A percentile compares a stretch with the other conserved stretches of the same genome.
phyloP scores from a whole-genome alignment of 2,113 vertebrate genomes.

The Paedocypris sp. region DNA sequence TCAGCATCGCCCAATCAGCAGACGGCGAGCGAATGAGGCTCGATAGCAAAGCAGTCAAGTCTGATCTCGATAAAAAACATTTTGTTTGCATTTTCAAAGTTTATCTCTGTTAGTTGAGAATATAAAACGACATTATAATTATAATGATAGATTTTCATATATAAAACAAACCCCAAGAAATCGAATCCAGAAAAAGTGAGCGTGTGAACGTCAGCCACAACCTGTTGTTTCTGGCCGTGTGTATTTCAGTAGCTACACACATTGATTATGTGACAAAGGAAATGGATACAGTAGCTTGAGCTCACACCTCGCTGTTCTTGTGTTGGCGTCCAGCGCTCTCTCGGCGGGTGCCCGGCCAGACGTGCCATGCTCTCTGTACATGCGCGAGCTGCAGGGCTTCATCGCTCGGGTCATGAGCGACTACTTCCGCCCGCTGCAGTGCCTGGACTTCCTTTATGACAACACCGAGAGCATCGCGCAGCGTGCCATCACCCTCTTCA shows the following conservation, averaged over 20 bases:
- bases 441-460: constrained; percentile 85
- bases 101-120: too few relatives aligned
- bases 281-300: not conserved
- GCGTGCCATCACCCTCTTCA: constrained; percentile 80
- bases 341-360: constrained; percentile 70
- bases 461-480: constrained; percentile 80
- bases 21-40: too few relatives aligned
- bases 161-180: too few relatives aligned
- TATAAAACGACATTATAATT: too few relatives aligned
- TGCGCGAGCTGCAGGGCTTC: constrained; percentile 95
- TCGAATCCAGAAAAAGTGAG: too few relatives aligned
- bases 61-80: too few relatives aligned
- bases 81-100: too few relatives aligned
- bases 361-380: constrained; percentile 89
- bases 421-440: constrained; percentile 89
- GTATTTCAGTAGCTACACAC: not conserved
- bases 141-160: too few relatives aligned
- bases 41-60: too few relatives aligned
- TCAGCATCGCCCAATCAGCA: too few relatives aligned
- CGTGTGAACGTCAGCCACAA: not conserved
- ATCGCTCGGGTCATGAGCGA: constrained; percentile 82
- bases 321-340: constrained; percentile 59
- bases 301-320: not conserved
- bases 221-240: not conserved
- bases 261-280: not conserved